These are phyloP conservation scores for Mesitornis unicolor DNA, from an alignment of 2,113 vertebrate species.

Conservation along the genomic window DNA sequence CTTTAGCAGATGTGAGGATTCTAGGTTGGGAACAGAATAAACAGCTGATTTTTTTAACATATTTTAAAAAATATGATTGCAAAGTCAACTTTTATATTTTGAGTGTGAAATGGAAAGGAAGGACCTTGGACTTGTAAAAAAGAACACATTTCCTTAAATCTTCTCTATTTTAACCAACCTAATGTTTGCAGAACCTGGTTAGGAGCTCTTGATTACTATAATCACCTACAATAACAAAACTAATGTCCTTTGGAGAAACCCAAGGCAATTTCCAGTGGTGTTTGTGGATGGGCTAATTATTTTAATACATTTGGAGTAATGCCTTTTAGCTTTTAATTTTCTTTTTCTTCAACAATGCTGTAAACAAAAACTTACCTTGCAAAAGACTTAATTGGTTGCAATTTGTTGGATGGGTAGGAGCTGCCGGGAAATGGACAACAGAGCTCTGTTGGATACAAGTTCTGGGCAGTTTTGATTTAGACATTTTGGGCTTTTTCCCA, in stretches of 20 bases:
- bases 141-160: background rate
- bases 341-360: background rate
- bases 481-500: background rate
- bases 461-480: background rate
- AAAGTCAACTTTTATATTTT: background rate
- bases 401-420: constrained; percentile 1
- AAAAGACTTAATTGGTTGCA: constrained; percentile 6
- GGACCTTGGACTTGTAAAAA: background rate
- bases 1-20: background rate
- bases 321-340: background rate
- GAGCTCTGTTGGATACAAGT: background rate
- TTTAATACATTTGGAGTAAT: constrained; percentile 25
- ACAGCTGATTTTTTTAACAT: background rate
- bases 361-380: constrained; percentile 1
- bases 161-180: background rate
- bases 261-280: constrained; percentile 5
- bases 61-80: background rate
- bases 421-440: background rate
- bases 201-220: background rate
- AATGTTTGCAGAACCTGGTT: background rate
- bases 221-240: background rate
- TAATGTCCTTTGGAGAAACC: background rate
- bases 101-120: background rate
- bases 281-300: constrained; percentile 42
- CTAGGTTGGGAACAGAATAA: background rate